These are phyloP conservation scores for Gerris buenoi DNA, from an alignment of 1,140 invertebrate species.

Conservation along the genomic window DNA sequence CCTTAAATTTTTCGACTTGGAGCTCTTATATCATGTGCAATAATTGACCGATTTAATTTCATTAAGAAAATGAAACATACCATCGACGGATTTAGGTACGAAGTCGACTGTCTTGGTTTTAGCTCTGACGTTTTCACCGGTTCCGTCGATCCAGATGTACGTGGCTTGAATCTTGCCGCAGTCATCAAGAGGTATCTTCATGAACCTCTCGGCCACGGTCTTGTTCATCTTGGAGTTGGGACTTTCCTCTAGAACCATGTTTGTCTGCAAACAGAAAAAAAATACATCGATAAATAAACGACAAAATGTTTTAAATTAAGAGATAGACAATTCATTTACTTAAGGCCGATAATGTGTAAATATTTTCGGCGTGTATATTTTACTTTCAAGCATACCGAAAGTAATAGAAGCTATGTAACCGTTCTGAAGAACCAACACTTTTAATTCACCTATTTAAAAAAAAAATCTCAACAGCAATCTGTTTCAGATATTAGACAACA, in stretches of 20 bases:
- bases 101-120: conserved; percentile 77
- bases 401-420: no score
- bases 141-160: conserved; percentile 94
- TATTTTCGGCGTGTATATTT: no score
- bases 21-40: no score
- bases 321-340: no score
- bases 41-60: no score
- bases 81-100: conserved; percentile 53
- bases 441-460: no score
- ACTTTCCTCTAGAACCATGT: conserved; percentile 37
- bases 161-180: conserved; percentile 57
- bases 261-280: conserved; percentile 7
- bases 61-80: conserved; percentile 34
- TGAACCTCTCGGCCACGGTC: conserved; percentile 42
- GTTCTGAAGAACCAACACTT: no score
- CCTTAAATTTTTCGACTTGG: no score
- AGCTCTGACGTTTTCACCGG: conserved; percentile 68
- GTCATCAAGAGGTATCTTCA: conserved; percentile 58
- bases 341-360: no score
- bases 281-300: conserved; percentile 5
- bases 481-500: no score
- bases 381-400: no score
- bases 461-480: no score
- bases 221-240: conserved; percentile 63
- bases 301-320: conserved; percentile 1